These are phyloP conservation scores for Limnephilus lunatus DNA, from an alignment of 2,888 invertebrate genomes.

Conservation along the genomic window DNA sequence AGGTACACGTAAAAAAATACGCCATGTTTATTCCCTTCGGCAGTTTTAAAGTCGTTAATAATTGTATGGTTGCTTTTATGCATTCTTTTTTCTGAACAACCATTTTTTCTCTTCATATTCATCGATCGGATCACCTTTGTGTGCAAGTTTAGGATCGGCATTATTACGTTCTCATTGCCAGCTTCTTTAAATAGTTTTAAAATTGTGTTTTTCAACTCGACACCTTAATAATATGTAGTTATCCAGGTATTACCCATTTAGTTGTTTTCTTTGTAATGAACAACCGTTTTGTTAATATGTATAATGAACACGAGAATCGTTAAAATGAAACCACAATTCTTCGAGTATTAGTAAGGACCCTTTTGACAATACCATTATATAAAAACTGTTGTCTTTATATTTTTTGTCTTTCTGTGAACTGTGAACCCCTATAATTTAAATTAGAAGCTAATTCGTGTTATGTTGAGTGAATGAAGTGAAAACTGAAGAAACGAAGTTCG, in stretches of 20 bases:
- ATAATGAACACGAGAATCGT: too few relatives aligned
- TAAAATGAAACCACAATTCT: too few relatives aligned
- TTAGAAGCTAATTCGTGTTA: background rate
- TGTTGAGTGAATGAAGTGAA: background rate
- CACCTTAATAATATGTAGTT: too few relatives aligned
- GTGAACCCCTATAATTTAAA: too few relatives aligned
- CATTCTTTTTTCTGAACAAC: background rate
- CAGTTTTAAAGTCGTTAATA: constrained; percentile 12
- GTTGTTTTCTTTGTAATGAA: too few relatives aligned
- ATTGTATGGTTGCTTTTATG: constrained; percentile 23
- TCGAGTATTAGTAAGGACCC: too few relatives aligned
- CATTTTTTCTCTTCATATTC: background rate
- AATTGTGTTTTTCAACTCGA: background rate
- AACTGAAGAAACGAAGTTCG: too few relatives aligned
- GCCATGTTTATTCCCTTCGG: background rate
- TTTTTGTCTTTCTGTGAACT: too few relatives aligned
- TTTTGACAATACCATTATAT: too few relatives aligned
- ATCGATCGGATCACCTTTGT: constrained; percentile 28
- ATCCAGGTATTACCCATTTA: too few relatives aligned
- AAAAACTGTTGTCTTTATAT: too few relatives aligned
- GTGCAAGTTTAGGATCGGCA: background rate
- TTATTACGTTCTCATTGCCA: background rate
- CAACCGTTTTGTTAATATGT: too few relatives aligned
- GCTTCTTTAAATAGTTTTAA: background rate
- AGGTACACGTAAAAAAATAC: background rate